A percentile compares a stretch with the other conserved stretches of the same genome.
phyloP scores from a whole-genome alignment of 2,113 vertebrate species.

The Strigops habroptila region DNA sequence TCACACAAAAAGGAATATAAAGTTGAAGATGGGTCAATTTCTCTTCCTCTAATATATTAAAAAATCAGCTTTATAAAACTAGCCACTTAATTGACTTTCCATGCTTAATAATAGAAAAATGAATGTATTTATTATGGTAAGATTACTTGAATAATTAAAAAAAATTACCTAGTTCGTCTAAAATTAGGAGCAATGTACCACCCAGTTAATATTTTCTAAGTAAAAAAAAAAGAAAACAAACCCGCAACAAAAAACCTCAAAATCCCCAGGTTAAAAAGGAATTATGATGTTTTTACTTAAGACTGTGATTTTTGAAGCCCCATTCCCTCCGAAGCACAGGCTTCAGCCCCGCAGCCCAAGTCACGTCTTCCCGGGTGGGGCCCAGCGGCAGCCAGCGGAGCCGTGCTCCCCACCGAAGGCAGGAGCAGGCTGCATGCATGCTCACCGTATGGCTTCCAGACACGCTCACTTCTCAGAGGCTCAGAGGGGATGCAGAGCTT shows the following conservation, averaged over 20 bases:
- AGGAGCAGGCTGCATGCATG: neutral
- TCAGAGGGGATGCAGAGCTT: neutral
- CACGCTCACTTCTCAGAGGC: rapidly evolving
- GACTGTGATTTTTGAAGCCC: neutral
- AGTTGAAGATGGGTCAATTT: neutral
- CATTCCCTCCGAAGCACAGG: neutral
- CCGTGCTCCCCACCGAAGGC: neutral
- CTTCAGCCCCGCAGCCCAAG: neutral
- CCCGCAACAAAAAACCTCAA: neutral
- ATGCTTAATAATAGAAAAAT: neutral
- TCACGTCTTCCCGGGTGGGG: rapidly evolving
- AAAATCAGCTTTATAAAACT: neutral
- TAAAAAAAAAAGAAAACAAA: neutral
- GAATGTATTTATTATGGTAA: neutral
- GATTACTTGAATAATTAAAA: neutral
- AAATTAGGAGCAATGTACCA: neutral
- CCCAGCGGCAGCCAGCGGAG: neutral
- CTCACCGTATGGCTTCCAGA: neutral
- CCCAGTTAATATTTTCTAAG: neutral
- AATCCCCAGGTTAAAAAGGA: neutral
- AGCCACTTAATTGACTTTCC: neutral
- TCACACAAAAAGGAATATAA: neutral
- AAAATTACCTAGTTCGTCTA: neutral
- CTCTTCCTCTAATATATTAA: neutral
- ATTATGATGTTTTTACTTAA: neutral